A percentile compares a stretch with the other conserved stretches of the same genome.
phyloP scores from a whole-genome alignment of 2,888 invertebrate species.

The Macaria liturata region DNA sequence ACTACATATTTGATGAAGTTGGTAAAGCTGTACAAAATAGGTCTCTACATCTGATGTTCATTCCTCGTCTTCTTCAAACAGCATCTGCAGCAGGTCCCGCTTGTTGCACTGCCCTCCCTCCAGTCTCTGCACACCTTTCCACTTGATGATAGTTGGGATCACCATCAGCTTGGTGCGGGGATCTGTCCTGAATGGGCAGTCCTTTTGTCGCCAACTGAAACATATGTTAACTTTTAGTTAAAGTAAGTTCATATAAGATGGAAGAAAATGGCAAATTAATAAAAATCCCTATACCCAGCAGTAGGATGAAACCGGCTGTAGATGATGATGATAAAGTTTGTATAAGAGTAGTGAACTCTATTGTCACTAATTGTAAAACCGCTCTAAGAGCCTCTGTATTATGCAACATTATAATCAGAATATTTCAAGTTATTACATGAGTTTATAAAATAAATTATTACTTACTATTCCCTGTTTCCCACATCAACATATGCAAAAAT shows the following conservation, averaged over 20 bases:
- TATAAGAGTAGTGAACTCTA: too few relatives aligned
- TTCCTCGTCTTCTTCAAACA: slow-evolving; percentile 90
- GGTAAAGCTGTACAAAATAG: too few relatives aligned
- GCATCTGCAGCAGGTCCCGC: slow-evolving; percentile 89
- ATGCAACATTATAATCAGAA: too few relatives aligned
- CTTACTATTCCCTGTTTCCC: slow-evolving; percentile 89
- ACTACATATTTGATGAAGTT: too few relatives aligned
- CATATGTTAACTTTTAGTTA: background rate
- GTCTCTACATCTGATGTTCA: slow-evolving; percentile 23
- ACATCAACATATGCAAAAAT: slow-evolving; percentile 91
- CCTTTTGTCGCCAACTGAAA: slow-evolving; percentile 92
- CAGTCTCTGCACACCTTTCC: slow-evolving; percentile 90
- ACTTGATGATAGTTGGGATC: slow-evolving; percentile 91
- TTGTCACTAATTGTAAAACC: too few relatives aligned
- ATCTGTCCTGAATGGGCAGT: slow-evolving; percentile 92
- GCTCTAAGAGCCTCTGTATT: too few relatives aligned
- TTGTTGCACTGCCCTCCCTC: slow-evolving; percentile 91
- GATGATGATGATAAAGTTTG: too few relatives aligned
- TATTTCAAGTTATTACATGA: too few relatives aligned
- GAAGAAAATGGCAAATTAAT: too few relatives aligned
- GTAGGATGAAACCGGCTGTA: too few relatives aligned
- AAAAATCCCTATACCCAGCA: too few relatives aligned
- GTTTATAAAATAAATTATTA: slow-evolving; percentile 38
- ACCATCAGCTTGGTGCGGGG: slow-evolving; percentile 87
- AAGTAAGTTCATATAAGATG: too few relatives aligned